Base-by-base conservation (phyloP, 2,797 vertebrate species). In the Spondyliosoma cantharus region DNA sequence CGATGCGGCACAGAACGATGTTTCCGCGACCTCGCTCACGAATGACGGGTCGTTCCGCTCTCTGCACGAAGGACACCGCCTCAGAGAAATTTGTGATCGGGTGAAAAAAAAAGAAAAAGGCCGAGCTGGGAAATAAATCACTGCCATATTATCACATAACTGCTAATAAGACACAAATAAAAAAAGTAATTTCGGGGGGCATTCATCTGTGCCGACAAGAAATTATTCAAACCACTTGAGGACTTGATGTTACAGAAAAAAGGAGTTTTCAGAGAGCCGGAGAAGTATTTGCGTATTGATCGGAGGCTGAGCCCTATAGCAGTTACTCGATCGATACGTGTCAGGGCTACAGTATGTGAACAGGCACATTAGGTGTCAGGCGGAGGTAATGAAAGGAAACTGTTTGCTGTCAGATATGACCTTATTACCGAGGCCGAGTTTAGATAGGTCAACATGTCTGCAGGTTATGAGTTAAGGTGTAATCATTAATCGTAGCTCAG, bases 251-350 rank as follows among this genome's bases (percentile, higher is more conserved):
- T 72, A 45, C 43, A 62, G 61, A 67, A 71, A 71, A 67, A 37
- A 62, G 60, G 70, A 52, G 50, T 81, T 85, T 80, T 85, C 48
- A 43, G 62, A 77, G 71, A 57, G 83, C 71, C 72, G 83, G 48
- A 60, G 16, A 74, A 87, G 82, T 85, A 84, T 87, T 86, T 76
- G 81, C 79, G 81, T 83, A 91, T 92, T 73, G 88, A 90, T 90
- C 42, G 15, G 42, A 72, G 58, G 68, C 76, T 72, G 74, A 85
- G 81, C 52, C 74, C 68, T 74, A 65, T 71, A 73, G 79, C 54
- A 29, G 77, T 72, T 81, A 78, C 86, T 43, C 7, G 12, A 75
- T 92, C 87, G 32, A 92, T 91, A 57, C 0, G 29, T 52, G 84
- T 90, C 87, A 78, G 52, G 20, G 76, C 82, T 68, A 71, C 87